These are phyloP conservation scores for Atta colombica DNA, from an alignment of 1,140 invertebrate genomes.

Conservation along the genomic window DNA sequence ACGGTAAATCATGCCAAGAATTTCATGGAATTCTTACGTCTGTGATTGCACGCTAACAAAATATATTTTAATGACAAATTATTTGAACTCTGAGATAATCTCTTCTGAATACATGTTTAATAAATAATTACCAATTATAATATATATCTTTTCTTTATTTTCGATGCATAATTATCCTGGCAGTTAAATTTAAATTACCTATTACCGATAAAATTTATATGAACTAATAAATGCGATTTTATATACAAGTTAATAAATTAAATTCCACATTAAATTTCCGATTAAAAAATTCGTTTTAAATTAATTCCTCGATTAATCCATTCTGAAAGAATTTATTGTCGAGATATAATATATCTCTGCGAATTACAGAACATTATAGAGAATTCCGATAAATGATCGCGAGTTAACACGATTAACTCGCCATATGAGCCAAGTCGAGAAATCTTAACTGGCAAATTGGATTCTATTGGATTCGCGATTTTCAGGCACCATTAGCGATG, in stretches of 20 bases:
- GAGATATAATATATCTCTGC: not conserved
- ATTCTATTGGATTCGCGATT: slow-evolving; percentile 36
- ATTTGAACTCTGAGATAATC: not conserved
- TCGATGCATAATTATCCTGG: not conserved
- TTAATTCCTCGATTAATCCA: not conserved
- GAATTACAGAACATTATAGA: not conserved
- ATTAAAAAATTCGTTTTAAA: not conserved
- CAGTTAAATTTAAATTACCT: not conserved
- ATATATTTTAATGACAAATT: slow-evolving; percentile 55
- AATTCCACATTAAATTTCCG: not conserved
- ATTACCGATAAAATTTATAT: not conserved
- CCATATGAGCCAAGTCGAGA: not conserved
- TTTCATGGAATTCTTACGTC: slow-evolving; percentile 33
- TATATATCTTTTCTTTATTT: not conserved
- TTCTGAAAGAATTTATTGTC: not conserved
- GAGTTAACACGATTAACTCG: not conserved
- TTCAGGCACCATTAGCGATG: slow-evolving; percentile 26
- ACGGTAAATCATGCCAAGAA: slow-evolving; percentile 58
- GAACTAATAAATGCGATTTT: not conserved
- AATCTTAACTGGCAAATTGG: slow-evolving; percentile 18
- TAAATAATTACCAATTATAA: not conserved
- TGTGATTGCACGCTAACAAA: not conserved
- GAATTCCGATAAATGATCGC: slow-evolving; percentile 6
- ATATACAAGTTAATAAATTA: not conserved
- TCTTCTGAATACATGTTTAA: not conserved